Evolutionary conservation across 2,888 invertebrate species (phyloP), one percentile per base, ranked within the genome.

Genomic region (Nudaria mundana): DNA sequence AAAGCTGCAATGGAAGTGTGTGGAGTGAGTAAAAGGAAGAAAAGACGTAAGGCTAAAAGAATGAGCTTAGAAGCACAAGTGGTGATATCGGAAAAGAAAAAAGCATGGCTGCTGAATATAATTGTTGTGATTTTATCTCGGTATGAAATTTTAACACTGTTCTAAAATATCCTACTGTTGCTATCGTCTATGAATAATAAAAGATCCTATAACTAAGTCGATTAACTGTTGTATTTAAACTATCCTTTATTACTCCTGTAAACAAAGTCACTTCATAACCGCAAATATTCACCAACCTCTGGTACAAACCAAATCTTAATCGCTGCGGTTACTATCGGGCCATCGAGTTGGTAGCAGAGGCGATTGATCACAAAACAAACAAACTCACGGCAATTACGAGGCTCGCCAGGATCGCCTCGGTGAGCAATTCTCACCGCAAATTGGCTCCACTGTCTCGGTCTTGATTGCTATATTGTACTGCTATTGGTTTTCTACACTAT

Each of bases 381-480:
- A 49, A 55, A 48, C 48, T 40, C 13, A 11, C 30, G 42, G 43
- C 58, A 56, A 56, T 58, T 58, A 58, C 46, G 18, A 16, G 26
- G 15, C 28, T 24, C 23, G 36, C 31, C 39, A 37, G 37, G 30
- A 37, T n/a, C 30, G 40, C 37, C 29, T 35, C 37, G 34, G 39
- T 43, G 48, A 43, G 46, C 52, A 49, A 51, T 59, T 44, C 40
- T 40, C 36, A 22, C 40, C 60, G 36, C 60, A 59, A 59, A 60
- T 60, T 59, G 59, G 48, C 56, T 43, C 32, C 43, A 30, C 36
- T 37, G 33, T 44, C 40, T 43, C 44, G 37, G 8, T 36, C 43
- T 48, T 60, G 60, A 58, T 58, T 58, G 53, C 36, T 44, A 48
- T 50, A 59, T 54, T 59, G 59, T 48, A 37, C 20, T 12, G 7